Evolutionary conservation across 2,113 vertebrate species (phyloP).

Genomic region (Myrmecophaga tridactyla): DNA sequence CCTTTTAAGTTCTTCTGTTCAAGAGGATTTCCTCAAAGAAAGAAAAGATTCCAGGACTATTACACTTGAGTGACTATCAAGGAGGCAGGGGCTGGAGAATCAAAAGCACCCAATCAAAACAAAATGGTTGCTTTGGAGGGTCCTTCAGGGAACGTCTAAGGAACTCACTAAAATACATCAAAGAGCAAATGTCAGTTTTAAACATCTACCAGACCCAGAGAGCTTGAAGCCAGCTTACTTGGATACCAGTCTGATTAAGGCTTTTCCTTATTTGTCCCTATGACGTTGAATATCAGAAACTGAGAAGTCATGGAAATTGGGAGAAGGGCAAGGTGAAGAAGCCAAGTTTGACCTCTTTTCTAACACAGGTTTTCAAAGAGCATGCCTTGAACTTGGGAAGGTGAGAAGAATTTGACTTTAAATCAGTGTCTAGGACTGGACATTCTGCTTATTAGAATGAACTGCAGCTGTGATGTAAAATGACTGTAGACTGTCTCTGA

Average conservation of each 20-base stretch:
- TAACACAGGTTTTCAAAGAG: background rate
- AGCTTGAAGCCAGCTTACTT: background rate
- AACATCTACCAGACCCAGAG: too few relatives aligned
- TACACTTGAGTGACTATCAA: background rate
- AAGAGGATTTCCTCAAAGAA: background rate
- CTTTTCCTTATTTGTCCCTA: background rate
- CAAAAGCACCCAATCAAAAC: background rate
- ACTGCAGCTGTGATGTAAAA: background rate
- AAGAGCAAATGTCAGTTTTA: background rate
- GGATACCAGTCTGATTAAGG: background rate
- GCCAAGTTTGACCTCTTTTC: too few relatives aligned
- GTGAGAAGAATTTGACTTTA: too few relatives aligned
- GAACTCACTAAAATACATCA: background rate
- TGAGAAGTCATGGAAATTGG: background rate
- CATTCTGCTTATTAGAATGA: background rate
- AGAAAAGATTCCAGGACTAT: background rate
- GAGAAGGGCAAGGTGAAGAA: background rate
- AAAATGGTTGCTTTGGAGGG: background rate
- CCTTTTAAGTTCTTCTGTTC: background rate
- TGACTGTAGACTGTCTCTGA: background rate
- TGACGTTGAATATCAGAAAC: background rate
- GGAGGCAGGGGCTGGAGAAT: too few relatives aligned
- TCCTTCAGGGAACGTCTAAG: background rate
- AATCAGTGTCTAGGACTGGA: background rate
- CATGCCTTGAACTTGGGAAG: too few relatives aligned